phyloP scores from a whole-genome alignment of 1,140 invertebrate species.

The Patella vulgata region DNA sequence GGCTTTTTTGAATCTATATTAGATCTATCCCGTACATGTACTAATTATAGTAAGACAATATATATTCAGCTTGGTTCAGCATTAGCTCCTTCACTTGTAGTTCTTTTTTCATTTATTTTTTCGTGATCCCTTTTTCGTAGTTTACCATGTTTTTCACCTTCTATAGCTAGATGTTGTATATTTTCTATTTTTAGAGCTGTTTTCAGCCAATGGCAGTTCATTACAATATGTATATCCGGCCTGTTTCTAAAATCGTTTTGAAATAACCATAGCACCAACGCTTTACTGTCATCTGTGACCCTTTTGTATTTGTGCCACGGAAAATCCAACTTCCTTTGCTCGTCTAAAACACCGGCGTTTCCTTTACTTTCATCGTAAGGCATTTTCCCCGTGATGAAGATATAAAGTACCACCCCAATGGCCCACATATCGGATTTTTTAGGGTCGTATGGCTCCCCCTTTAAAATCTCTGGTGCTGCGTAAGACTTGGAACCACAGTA shows the following conservation, averaged over 20 bases:
- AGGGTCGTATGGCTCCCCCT: slow-evolving; percentile 67
- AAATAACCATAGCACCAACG: slow-evolving; percentile 52
- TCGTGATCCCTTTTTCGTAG: slow-evolving; percentile 15
- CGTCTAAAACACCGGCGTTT: slow-evolving; percentile 60
- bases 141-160: slow-evolving; percentile 12
- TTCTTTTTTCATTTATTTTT: slow-evolving; percentile 6
- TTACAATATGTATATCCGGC: slow-evolving; percentile 46
- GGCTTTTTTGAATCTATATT: no score
- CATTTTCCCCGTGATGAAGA: slow-evolving; percentile 66
- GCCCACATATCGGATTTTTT: slow-evolving; percentile 67
- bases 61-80: no score
- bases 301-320: slow-evolving; percentile 60
- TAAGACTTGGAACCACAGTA: slow-evolving; percentile 78
- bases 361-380: slow-evolving; percentile 65
- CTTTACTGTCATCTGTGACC: slow-evolving; percentile 45
- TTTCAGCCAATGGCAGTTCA: slow-evolving; percentile 46
- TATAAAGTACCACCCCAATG: slow-evolving; percentile 66
- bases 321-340: slow-evolving; percentile 59
- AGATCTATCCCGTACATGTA: no score
- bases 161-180: slow-evolving; percentile 22
- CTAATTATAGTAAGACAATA: no score
- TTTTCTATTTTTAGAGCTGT: slow-evolving; percentile 26
- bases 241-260: slow-evolving; percentile 42
- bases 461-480: slow-evolving; percentile 77
- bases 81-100: neutral